A percentile compares a stretch with the other conserved stretches of the same genome.
phyloP scores from a whole-genome alignment of 2,797 vertebrate species.

The Leucoraja ocellata region DNA sequence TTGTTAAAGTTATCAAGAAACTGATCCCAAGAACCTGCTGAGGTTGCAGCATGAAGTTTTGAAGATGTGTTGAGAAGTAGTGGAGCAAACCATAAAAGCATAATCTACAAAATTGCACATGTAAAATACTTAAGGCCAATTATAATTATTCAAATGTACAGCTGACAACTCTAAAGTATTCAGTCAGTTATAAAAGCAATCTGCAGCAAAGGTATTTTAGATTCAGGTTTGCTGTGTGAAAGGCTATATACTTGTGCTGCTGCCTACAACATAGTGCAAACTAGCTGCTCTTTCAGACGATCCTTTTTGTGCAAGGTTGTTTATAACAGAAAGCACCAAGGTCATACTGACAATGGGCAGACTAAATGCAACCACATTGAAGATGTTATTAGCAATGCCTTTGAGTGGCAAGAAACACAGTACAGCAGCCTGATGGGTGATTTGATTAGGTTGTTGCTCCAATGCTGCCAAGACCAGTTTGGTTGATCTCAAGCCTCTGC shows the following conservation, averaged over 20 bases:
- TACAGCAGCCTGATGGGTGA: not conserved
- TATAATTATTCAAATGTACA: constrained; percentile 34
- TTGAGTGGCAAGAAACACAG: not conserved
- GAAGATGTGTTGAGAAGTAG: not conserved
- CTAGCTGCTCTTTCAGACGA: not conserved
- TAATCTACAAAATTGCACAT: constrained; percentile 21
- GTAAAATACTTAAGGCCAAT: constrained; percentile 29
- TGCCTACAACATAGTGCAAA: not conserved
- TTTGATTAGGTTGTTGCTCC: not conserved
- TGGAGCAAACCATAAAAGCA: constrained; percentile 16
- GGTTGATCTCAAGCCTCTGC: not conserved
- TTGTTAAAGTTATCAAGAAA: not conserved
- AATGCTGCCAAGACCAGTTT: not conserved
- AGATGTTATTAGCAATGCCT: not conserved
- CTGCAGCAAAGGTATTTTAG: constrained; percentile 11
- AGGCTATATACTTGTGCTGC: not conserved
- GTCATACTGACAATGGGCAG: not conserved
- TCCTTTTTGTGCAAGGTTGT: not conserved
- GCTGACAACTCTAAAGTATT: constrained; percentile 10
- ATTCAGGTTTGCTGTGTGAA: not conserved
- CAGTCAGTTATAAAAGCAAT: constrained; percentile 8
- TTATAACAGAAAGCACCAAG: not conserved
- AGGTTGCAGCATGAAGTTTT: not conserved
- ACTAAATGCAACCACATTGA: too few relatives aligned
- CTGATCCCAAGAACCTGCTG: not conserved